Evolutionary conservation across 2,113 vertebrate species (phyloP).

Genomic region (Eulemur rufifrons): DNA sequence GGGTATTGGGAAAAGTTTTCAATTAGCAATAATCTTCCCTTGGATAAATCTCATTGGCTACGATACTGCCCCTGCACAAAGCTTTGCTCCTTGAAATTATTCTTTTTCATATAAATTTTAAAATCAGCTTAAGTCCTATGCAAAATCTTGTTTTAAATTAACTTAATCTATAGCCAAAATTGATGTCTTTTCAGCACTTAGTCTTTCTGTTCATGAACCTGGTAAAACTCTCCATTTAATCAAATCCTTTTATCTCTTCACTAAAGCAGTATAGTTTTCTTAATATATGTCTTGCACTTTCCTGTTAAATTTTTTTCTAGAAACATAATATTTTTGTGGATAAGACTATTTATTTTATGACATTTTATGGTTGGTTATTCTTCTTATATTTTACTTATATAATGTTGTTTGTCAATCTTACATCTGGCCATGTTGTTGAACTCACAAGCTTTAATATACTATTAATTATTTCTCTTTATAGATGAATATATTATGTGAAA

Average conservation of each 20-base stretch:
- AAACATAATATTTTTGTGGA: neutral
- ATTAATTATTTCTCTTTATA: neutral
- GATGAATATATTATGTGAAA: neutral
- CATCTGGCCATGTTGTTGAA: neutral
- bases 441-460: slow-evolving; percentile 1
- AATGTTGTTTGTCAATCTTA: neutral
- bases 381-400: neutral
- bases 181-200: neutral
- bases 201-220: neutral
- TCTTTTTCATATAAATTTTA: slow-evolving; percentile 4
- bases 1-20: neutral
- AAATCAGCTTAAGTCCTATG: neutral
- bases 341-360: neutral
- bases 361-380: neutral
- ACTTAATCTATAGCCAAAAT: neutral
- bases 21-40: too few relatives aligned
- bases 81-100: neutral
- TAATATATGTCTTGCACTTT: neutral
- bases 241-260: neutral
- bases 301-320: neutral
- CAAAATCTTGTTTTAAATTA: neutral
- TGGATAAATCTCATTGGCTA: too few relatives aligned
- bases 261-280: neutral
- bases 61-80: too few relatives aligned
- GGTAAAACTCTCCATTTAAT: neutral